Conservation (phyloP, 2,797 vertebrate species). For the Sphenodon punctatus region DNA sequence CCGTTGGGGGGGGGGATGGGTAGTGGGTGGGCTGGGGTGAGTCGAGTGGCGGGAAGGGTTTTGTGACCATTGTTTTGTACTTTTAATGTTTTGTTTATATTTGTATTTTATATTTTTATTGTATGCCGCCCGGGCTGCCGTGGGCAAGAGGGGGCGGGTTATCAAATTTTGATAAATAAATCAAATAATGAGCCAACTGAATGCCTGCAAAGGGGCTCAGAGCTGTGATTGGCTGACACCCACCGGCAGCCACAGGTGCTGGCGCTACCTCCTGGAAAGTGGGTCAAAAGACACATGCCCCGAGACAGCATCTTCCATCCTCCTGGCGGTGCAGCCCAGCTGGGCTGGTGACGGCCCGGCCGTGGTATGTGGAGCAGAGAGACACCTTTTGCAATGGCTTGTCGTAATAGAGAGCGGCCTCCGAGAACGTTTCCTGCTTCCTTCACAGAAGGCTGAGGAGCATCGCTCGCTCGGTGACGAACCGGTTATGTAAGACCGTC, state of each 20-base stretch:
- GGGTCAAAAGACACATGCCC: background rate
- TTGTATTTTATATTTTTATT: too few species aligned
- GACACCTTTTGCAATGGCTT: fast-evolving
- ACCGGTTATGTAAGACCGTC: background rate
- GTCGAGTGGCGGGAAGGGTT: background rate
- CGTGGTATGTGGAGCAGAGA: fast-evolving
- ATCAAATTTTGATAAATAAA: too few species aligned
- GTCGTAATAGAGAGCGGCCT: background rate
- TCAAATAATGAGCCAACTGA: too few species aligned
- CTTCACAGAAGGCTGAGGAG: background rate
- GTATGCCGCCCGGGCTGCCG: too few species aligned
- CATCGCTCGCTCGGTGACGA: fast-evolving
- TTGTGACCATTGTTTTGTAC: too few species aligned
- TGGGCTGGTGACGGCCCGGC: background rate
- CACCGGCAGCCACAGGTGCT: background rate
- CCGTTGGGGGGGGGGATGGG: too few species aligned
- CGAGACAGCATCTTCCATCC: too few species aligned
- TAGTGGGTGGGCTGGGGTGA: too few species aligned
- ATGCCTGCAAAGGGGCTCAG: background rate
- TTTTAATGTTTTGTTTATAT: too few species aligned
- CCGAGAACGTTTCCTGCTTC: background rate
- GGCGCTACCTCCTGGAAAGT: background rate
- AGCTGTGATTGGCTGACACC: background rate
- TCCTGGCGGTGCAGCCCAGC: too few species aligned
- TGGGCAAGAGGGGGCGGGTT: background rate